Evolutionary conservation across 2,888 invertebrate genomes (phyloP).

Genomic region (Chalcis sispes): DNA sequence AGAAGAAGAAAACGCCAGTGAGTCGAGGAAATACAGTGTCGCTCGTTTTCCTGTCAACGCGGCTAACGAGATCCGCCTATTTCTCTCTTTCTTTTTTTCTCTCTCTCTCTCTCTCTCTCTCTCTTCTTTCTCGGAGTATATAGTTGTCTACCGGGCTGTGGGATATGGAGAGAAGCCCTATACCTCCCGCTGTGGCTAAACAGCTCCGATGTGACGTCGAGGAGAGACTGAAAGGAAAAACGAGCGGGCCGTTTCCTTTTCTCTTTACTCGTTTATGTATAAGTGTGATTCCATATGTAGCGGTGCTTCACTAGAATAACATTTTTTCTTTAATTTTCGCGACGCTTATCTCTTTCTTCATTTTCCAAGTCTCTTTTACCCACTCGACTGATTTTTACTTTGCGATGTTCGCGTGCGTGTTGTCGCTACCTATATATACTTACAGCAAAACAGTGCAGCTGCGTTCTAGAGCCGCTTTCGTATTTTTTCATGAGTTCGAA

Average conservation of each 20-base stretch:
- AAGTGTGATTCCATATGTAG: slow-evolving; percentile 56
- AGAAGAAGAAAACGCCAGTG: slow-evolving; percentile 14
- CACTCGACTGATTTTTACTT: not conserved
- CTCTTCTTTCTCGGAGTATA: too few species aligned
- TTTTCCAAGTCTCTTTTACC: too few species aligned
- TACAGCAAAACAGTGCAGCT: slow-evolving; percentile 37
- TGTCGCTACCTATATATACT: not conserved
- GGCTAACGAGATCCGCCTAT: slow-evolving; percentile 67
- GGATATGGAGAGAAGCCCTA: too few species aligned
- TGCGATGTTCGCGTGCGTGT: not conserved
- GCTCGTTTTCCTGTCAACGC: slow-evolving; percentile 68
- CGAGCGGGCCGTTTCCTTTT: slow-evolving; percentile 24
- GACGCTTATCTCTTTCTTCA: not conserved
- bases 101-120: too few species aligned
- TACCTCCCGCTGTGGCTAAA: slow-evolving; percentile 35
- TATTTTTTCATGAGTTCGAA: slow-evolving; percentile 23
- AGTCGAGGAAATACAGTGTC: slow-evolving; percentile 40
- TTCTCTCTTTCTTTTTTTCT: slow-evolving; percentile 21
- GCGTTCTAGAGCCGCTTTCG: not conserved
- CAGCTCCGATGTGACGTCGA: slow-evolving; percentile 16
- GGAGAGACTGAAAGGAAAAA: not conserved
- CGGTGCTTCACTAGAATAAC: slow-evolving; percentile 33
- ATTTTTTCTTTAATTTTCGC: slow-evolving; percentile 49
- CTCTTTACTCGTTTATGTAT: slow-evolving; percentile 55
- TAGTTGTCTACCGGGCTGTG: too few species aligned